Conservation (phyloP, 2,888 invertebrate genomes). For the Zele albiditarsus region DNA sequence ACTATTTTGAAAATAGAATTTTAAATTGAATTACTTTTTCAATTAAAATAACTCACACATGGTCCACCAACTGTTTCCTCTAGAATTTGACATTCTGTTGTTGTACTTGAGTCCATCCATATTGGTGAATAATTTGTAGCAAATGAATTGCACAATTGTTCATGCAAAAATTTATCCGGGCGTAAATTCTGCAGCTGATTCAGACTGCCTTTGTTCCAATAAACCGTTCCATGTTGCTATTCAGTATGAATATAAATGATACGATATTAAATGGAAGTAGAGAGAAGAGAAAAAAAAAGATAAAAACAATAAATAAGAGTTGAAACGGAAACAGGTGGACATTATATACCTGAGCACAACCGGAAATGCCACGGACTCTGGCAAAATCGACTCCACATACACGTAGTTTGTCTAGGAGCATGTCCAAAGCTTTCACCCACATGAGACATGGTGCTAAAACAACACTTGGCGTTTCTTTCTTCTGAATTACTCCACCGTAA, state of each 20-base stretch:
- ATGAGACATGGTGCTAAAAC: constrained; percentile 90
- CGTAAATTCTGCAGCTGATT: constrained; percentile 79
- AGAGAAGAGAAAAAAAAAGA: neutral
- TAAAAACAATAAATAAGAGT: constrained; percentile 27
- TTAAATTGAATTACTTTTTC: too few species aligned
- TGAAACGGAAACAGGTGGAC: constrained; percentile 14
- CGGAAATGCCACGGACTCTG: constrained; percentile 88
- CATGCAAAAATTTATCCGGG: constrained; percentile 85
- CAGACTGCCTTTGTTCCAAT: constrained; percentile 89
- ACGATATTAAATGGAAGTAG: constrained; percentile 21
- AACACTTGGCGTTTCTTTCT: constrained; percentile 73
- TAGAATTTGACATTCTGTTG: constrained; percentile 82
- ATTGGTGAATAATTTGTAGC: constrained; percentile 88
- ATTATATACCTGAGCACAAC: constrained; percentile 87
- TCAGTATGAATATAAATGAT: constrained; percentile 23
- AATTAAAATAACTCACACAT: constrained; percentile 73
- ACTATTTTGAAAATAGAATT: too few species aligned
- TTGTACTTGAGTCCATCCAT: constrained; percentile 96
- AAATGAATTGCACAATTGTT: constrained; percentile 88
- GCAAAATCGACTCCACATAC: constrained; percentile 88
- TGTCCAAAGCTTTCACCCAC: constrained; percentile 97
- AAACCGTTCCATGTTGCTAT: constrained; percentile 98
- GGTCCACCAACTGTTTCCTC: constrained; percentile 89
- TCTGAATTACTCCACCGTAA: constrained; percentile 77
- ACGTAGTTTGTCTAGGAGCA: constrained; percentile 88